These are phyloP conservation scores for Achroia grisella DNA, from an alignment of 1,140 invertebrate genomes.

Conservation along the genomic window DNA sequence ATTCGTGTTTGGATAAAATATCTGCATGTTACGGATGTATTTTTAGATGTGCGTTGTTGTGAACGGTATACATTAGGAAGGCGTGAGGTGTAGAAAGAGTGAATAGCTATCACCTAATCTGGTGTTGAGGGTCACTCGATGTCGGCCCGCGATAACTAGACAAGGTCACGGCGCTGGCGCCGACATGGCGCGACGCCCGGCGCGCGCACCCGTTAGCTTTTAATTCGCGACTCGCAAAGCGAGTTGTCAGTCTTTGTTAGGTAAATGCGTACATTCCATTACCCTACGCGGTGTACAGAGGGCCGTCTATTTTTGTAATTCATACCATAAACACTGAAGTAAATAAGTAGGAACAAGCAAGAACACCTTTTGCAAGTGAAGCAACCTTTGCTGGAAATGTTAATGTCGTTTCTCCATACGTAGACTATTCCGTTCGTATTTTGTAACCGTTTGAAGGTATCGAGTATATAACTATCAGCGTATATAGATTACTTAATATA, in stretches of 20 bases:
- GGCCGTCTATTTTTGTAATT: not conserved
- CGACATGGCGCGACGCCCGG: slow-evolving; percentile 57
- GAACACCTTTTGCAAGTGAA: too few species aligned
- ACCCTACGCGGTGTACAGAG: not conserved
- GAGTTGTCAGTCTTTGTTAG: slow-evolving; percentile 28
- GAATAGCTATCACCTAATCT: slow-evolving; percentile 47
- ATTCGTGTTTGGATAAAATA: too few species aligned
- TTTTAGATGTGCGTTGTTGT: too few species aligned
- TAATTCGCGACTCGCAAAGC: slow-evolving; percentile 52
- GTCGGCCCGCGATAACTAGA: slow-evolving; percentile 57
- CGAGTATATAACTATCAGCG: too few species aligned
- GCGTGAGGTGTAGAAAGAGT: slow-evolving; percentile 25
- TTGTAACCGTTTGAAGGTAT: too few species aligned
- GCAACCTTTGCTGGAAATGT: too few species aligned
- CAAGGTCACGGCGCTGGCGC: slow-evolving; percentile 69
- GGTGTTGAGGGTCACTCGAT: slow-evolving; percentile 48
- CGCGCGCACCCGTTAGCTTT: slow-evolving; percentile 60
- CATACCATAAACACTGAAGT: not conserved
- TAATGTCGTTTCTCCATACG: too few species aligned
- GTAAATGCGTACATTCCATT: slow-evolving; percentile 1
- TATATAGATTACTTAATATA: too few species aligned
- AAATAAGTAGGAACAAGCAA: too few species aligned
- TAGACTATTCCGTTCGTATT: too few species aligned
- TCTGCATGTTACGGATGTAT: too few species aligned
- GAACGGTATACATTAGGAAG: too few species aligned